Evolutionary conservation across 2,797 vertebrate species (phyloP).

Genomic region (Passerculus sandwichensis): DNA sequence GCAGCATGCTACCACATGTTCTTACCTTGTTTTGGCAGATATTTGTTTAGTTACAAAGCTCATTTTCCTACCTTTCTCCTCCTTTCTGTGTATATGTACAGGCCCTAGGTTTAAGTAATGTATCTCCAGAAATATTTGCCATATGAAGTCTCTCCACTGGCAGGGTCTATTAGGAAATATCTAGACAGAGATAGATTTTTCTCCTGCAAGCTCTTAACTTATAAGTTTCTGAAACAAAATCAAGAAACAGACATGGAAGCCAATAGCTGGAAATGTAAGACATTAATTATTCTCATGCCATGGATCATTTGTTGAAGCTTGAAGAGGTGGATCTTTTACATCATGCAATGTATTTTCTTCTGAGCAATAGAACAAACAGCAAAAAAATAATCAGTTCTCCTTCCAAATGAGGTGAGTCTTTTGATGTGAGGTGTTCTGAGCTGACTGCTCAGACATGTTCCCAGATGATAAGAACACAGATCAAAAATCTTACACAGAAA

Average conservation of each 20-base stretch:
- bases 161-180: neutral
- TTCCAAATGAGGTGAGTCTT: neutral
- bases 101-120: neutral
- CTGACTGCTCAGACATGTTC: constrained; percentile 12
- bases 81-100: neutral
- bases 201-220: neutral
- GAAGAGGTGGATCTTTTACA: neutral
- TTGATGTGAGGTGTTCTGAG: neutral
- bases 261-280: neutral
- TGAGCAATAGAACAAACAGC: neutral
- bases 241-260: neutral
- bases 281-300: neutral
- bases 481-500: constrained; percentile 9
- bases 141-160: neutral
- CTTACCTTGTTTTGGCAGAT: neutral
- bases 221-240: neutral
- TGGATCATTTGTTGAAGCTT: neutral
- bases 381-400: neutral
- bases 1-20: neutral
- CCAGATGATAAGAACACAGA: neutral
- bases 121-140: neutral
- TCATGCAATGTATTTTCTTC: neutral
- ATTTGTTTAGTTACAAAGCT: neutral
- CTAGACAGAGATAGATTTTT: neutral
- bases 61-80: neutral